Evolutionary conservation across 2,888 invertebrate species (phyloP).

Genomic region (Trissolcus brochymenae): DNA sequence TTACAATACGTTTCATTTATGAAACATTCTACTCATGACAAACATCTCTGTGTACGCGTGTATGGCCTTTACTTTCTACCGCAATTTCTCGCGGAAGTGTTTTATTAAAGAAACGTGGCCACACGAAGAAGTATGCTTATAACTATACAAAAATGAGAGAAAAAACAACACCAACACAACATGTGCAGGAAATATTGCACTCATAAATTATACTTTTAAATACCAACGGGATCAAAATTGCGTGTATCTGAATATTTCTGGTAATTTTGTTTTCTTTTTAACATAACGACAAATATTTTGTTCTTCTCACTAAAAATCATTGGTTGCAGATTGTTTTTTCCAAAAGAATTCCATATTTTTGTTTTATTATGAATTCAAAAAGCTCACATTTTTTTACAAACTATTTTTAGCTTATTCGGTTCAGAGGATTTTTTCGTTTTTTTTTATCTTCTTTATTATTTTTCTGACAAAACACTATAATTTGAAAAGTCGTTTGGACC

Average conservation of each 20-base stretch:
- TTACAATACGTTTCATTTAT: slow-evolving; percentile 54
- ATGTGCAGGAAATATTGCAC: slow-evolving; percentile 35
- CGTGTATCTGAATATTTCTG: background rate
- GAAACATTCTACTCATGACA: slow-evolving; percentile 48
- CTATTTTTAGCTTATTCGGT: too few relatives aligned
- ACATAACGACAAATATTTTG: background rate
- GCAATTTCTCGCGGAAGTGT: slow-evolving; percentile 54
- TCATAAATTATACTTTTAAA: slow-evolving; percentile 48
- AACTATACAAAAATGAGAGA: slow-evolving; percentile 35
- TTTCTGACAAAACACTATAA: slow-evolving; percentile 29
- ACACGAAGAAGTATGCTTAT: slow-evolving; percentile 46
- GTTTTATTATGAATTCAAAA: too few relatives aligned
- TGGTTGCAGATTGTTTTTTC: too few relatives aligned
- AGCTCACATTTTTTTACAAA: too few relatives aligned
- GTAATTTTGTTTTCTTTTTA: background rate
- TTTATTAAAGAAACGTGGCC: slow-evolving; percentile 53
- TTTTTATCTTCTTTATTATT: slow-evolving; percentile 4
- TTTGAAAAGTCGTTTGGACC: slow-evolving; percentile 24
- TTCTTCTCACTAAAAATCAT: too few relatives aligned
- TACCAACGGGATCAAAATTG: slow-evolving; percentile 11
- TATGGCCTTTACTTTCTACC: slow-evolving; percentile 29
- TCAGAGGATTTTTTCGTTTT: background rate
- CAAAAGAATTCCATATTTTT: too few relatives aligned
- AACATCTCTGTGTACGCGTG: slow-evolving; percentile 46
- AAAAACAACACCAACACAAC: slow-evolving; percentile 33